These are phyloP conservation scores for Branchellion lobata DNA, from an alignment of 2,888 invertebrate species.

Conservation along the genomic window DNA sequence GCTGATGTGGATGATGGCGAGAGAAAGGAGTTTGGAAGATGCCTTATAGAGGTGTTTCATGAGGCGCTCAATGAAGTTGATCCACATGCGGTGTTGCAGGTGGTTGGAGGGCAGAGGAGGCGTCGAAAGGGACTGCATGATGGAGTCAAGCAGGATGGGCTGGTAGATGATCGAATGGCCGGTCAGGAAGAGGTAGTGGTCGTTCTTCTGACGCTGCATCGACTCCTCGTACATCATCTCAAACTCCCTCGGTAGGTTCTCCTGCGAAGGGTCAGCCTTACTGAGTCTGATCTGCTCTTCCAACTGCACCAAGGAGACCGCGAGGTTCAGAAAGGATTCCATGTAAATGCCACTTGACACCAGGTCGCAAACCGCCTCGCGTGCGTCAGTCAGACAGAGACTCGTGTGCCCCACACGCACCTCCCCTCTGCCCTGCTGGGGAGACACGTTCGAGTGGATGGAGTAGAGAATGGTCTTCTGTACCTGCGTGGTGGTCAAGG, in stretches of 20 bases:
- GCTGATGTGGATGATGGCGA: constrained; percentile 77
- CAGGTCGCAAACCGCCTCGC: background rate
- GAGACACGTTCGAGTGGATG: constrained; percentile 59
- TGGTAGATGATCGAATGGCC: constrained; percentile 68
- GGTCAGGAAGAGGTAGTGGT: constrained; percentile 58
- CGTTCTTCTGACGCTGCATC: background rate
- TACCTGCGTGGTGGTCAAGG: constrained; percentile 63
- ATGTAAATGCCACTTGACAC: background rate
- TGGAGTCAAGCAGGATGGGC: constrained; percentile 78
- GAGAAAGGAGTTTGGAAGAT: constrained; percentile 75
- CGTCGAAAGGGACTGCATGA: constrained; percentile 57
- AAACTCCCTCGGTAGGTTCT: constrained; percentile 38
- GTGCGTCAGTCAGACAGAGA: too few species aligned
- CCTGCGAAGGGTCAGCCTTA: constrained; percentile 10
- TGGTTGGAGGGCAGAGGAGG: background rate
- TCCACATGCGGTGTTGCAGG: constrained; percentile 72
- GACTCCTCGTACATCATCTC: background rate
- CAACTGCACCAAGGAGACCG: constrained; percentile 26
- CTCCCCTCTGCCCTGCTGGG: background rate
- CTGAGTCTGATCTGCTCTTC: constrained; percentile 13
- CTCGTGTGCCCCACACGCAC: too few species aligned
- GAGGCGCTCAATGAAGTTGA: constrained; percentile 76
- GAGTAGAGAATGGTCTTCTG: constrained; percentile 81
- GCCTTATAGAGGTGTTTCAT: constrained; percentile 77
- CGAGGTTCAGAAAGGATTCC: constrained; percentile 9